Base-by-base conservation (phyloP, 1,140 invertebrate species). In the Zaprionus camerounensis region DNA sequence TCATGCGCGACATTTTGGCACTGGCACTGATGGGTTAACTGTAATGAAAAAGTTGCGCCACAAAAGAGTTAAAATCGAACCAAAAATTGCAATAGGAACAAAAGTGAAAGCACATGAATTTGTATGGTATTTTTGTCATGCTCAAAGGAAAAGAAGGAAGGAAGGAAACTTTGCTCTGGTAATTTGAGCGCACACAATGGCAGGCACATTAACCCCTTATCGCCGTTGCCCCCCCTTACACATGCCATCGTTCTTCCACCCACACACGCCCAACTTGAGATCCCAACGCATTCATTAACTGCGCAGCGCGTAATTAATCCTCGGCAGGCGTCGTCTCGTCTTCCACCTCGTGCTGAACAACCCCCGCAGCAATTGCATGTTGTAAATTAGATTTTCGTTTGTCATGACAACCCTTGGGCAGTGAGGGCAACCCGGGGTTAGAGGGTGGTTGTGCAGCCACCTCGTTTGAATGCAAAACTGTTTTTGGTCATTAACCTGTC, bases 401-500 rank as follows among this genome's bases (percentile, higher is more conserved):
- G 85, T 88, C 85, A 88, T 88, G 85, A 69, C 85, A 90, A 88
- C 85, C 86, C 84, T 76, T 41, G 56, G 46, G 28, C 28, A 2
- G 46, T 11, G 46, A 13, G 46, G 46, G 46, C 34, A 34, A n/a
- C 0, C 6, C 22, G 5, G 1, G 51, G 51, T 1, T 51, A 46
- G n/a, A 72, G 82, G 82, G 82, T 85, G 46, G 81, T 64, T 68
- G 70, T 78, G 41, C 59, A 67, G 46, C 65, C 61, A 28, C 9
- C 70, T 87, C 80, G 83, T 82, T 88, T 84, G 81, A 88, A 88
- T 88, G 85, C 85, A 88, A 88, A 88, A 88, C 85, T 75, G 78
- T 67, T 74, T 75, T 90, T 88, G 85, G 85, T 88, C 85, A 90
- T 88, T 88, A 88, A 88, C 85, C 85, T 88, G 85, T 88, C 81